Evolutionary conservation across 1,140 invertebrate genomes (phyloP).

Genomic region (Sarcophaga bullata): DNA sequence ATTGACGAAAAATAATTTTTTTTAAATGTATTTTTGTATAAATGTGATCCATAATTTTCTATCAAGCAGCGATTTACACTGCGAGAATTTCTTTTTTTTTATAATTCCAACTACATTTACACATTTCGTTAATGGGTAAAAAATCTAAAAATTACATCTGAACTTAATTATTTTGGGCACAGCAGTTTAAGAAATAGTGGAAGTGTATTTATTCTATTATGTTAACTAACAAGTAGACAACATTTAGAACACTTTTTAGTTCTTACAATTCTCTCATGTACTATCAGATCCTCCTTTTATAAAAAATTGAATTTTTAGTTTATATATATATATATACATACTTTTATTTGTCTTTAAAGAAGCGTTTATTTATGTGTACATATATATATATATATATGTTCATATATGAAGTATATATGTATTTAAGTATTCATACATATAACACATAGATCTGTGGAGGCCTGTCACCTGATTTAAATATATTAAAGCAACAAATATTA

Average conservation of each 20-base stretch:
- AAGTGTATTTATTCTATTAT: neutral
- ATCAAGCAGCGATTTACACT: no score
- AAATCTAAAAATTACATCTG: no score
- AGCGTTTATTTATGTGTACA: neutral
- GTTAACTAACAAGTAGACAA: neutral
- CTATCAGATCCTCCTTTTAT: neutral
- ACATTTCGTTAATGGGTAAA: no score
- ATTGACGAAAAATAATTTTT: no score
- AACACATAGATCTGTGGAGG: neutral
- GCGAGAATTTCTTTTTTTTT: no score
- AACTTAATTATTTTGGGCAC: neutral
- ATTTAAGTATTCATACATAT: neutral
- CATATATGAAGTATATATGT: neutral
- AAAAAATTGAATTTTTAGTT: neutral
- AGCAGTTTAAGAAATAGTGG: neutral
- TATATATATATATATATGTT: neutral
- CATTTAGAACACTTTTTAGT: no score
- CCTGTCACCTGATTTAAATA: neutral
- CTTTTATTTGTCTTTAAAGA: neutral
- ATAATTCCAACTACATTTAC: no score
- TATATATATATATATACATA: neutral
- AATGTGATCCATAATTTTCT: no score
- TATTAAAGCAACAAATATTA: neutral
- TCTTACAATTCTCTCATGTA: neutral
- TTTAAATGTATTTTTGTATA: no score